phyloP scores from a whole-genome alignment of 2,797 vertebrate genomes.

The Anguilla obscura region DNA sequence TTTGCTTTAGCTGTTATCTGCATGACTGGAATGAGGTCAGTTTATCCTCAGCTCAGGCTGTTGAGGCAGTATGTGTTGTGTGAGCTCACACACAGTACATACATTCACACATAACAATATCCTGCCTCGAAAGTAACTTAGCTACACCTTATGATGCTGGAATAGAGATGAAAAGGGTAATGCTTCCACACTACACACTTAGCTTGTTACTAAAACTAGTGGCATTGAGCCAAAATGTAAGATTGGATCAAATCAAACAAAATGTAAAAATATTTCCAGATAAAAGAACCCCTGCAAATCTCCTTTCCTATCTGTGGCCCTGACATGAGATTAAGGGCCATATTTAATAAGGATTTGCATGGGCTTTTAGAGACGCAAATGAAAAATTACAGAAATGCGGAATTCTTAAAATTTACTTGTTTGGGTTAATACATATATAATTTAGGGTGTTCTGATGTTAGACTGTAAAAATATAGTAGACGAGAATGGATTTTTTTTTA shows the following conservation, averaged over 20 bases:
- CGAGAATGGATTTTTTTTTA: too few species aligned
- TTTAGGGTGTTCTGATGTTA: too few species aligned
- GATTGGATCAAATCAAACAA: background rate
- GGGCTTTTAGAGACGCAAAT: too few species aligned
- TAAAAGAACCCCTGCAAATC: background rate
- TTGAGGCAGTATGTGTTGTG: background rate
- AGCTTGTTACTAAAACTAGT: background rate
- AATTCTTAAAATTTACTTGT: too few species aligned
- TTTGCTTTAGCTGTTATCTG: slow-evolving; percentile 46
- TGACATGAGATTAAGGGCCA: background rate
- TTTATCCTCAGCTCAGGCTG: slow-evolving; percentile 49
- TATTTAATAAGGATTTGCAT: too few species aligned
- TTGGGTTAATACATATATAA: too few species aligned
- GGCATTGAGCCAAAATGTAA: background rate
- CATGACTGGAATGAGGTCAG: slow-evolving; percentile 60
- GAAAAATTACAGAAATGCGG: too few species aligned
- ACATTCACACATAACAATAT: background rate
- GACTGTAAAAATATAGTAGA: too few species aligned
- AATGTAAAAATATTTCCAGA: background rate
- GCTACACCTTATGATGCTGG: background rate
- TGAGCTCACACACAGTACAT: background rate
- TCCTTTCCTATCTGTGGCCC: background rate
- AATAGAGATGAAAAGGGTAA: background rate
- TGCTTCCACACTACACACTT: background rate
- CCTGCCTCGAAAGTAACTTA: background rate